Conservation (phyloP, 1,140 invertebrate species). For the Planococcus citri region DNA sequence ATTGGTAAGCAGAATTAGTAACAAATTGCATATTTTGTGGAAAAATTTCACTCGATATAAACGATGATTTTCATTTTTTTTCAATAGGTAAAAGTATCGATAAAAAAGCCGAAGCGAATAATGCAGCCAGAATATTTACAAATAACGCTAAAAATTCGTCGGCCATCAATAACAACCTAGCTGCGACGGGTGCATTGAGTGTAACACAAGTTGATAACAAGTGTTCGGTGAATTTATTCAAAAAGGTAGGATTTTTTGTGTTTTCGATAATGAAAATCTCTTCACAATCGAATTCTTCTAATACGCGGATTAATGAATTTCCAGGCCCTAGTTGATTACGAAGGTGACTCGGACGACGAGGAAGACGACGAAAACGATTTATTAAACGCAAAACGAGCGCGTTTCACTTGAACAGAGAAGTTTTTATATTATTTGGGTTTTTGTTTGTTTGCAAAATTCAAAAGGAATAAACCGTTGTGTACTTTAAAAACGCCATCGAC, state of each 20-base stretch:
- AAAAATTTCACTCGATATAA: not conserved
- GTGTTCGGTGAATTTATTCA: constrained; percentile 39
- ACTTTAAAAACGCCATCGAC: no score
- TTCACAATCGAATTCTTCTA: not conserved
- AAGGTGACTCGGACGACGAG: constrained; percentile 88
- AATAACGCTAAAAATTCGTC: constrained; percentile 28
- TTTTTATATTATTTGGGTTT: constrained; percentile 10
- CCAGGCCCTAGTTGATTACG: constrained; percentile 83
- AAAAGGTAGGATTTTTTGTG: constrained; percentile 42
- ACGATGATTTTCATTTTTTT: not conserved
- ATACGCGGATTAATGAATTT: no score
- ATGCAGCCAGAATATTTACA: constrained; percentile 29
- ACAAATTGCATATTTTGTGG: not conserved
- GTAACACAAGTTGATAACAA: constrained; percentile 37
- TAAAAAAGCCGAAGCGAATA: constrained; percentile 40
- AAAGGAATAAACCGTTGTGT: no score
- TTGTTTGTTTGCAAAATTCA: no score
- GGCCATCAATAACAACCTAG: constrained; percentile 34
- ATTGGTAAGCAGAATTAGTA: constrained; percentile 41
- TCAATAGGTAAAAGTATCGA: constrained; percentile 44
- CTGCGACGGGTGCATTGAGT: constrained; percentile 34
- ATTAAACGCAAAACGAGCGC: constrained; percentile 24
- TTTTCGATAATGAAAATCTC: constrained; percentile 4
- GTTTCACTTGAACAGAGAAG: constrained; percentile 25
- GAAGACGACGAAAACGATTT: constrained; percentile 51